phyloP scores from a whole-genome alignment of 2,113 vertebrate genomes.

The Halcyon malimbica region DNA sequence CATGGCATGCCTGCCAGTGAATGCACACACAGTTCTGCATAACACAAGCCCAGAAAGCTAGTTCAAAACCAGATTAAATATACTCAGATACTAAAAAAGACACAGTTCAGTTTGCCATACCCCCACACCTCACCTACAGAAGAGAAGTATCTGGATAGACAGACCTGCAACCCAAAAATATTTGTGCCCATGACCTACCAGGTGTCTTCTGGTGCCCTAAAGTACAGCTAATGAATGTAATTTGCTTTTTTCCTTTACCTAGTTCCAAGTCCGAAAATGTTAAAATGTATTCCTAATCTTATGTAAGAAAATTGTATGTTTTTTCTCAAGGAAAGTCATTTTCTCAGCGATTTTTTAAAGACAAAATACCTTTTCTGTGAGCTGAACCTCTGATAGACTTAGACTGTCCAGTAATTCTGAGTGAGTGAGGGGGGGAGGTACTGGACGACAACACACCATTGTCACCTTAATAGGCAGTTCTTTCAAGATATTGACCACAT shows the following conservation, averaged over 20 bases:
- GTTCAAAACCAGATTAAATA: neutral
- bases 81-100: neutral
- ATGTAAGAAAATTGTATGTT: accelerated
- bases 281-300: neutral
- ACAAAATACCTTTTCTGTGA: slow-evolving; percentile 73
- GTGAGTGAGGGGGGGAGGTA: slow-evolving; percentile 66
- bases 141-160: neutral
- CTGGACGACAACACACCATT: slow-evolving; percentile 89
- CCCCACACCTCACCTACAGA: neutral
- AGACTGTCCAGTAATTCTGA: slow-evolving; percentile 66
- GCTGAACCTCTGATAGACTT: slow-evolving; percentile 61
- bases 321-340: neutral
- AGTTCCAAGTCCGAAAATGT: neutral
- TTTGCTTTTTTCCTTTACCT: neutral
- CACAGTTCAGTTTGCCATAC: neutral
- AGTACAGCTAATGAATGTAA: accelerated
- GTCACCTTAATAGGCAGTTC: slow-evolving; percentile 89
- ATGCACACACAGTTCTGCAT: neutral
- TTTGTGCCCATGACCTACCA: neutral
- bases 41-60: neutral
- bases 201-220: neutral
- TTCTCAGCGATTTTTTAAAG: neutral
- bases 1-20: neutral
- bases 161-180: neutral
- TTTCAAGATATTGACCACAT: slow-evolving; percentile 92